Evolutionary conservation across 2,797 vertebrate species (phyloP), one percentile per base, ranked within the genome.

Genomic region (Hozukius guyotensis): DNA sequence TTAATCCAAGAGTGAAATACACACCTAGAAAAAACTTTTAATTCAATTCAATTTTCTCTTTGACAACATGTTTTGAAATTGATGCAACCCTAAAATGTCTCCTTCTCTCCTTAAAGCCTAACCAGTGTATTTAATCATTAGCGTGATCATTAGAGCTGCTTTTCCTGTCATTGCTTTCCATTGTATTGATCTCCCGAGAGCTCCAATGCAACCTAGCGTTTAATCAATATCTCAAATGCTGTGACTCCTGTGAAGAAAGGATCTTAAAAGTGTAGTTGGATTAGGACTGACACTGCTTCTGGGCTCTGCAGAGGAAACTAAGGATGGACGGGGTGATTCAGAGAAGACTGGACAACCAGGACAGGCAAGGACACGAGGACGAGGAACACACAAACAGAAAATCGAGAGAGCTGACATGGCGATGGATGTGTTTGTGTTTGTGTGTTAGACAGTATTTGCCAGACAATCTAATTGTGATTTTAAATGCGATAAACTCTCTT

Each of bases 391-490:
- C 66, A 77, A n/a, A 61, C 27, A 49, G 6, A 61, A 49, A 42
- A 65, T 38, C 1, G 5, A 64, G 77, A 57, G 8, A 67, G 60
- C 2, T 38, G 72, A 70, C 79, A 81, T n/a, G 76, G 46, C 20
- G 25, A 81, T 61, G 67, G 49, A 75, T 61, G 81, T 60, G 69
- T 83, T 79, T 61, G 59, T 72, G 81, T 42, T 79, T 61, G 59
- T 72, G 81, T 42, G 60, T 5, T 53, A 14, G 61, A 59, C 56
- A 61, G 75, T 29, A 29, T 70, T 72, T 18, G 5, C 62, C 65
- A 36, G 56, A 61, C 72, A 66, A 87, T 80, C 64, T 76, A 80
- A 83, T 70, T 78, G 85, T 72, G 87, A 88, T 91, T 82, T 72
- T 46, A 59, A 73, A 79, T 27, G 78, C 22, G 89, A 90, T 90